These are phyloP conservation scores for Paratrypauchen microcephalus DNA, from an alignment of 2,797 vertebrate genomes.

Conservation along the genomic window DNA sequence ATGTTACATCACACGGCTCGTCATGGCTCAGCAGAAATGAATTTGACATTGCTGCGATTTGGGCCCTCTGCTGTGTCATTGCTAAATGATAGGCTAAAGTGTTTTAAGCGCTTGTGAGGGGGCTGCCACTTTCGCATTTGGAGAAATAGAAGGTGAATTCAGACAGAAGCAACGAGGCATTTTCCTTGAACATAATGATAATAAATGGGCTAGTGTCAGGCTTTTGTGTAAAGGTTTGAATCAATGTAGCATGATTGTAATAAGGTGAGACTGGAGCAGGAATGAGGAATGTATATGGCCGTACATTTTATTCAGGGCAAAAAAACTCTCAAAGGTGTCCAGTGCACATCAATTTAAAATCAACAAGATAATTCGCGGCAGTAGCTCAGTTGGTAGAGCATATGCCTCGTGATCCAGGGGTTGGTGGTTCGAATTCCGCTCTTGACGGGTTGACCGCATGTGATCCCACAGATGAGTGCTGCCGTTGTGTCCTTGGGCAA, in stretches of 20 bases:
- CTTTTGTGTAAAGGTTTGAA: constrained; percentile 21
- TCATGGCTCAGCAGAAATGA: constrained; percentile 17
- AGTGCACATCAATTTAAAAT: not conserved
- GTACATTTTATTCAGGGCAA: constrained; percentile 10
- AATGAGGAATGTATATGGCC: constrained; percentile 12
- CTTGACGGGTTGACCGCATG: too few species aligned
- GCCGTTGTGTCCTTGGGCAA: too few species aligned
- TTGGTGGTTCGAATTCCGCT: too few species aligned
- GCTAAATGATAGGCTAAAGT: constrained; percentile 8
- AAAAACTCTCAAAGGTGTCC: not conserved
- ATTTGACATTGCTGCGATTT: constrained; percentile 19
- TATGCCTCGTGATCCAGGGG: too few species aligned
- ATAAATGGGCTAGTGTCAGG: constrained; percentile 9
- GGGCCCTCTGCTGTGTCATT: constrained; percentile 10
- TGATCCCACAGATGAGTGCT: too few species aligned
- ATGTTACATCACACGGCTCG: constrained; percentile 24
- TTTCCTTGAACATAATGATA: constrained; percentile 16
- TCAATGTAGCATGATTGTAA: constrained; percentile 22
- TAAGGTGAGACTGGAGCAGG: constrained; percentile 18
- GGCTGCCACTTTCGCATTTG: not conserved
- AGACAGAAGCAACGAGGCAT: constrained; percentile 19
- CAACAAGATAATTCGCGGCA: not conserved
- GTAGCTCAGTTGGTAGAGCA: too few species aligned
- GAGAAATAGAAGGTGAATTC: constrained; percentile 16
- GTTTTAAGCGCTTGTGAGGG: not conserved